Base-by-base conservation (phyloP, 2,113 vertebrate species). In the Sus scrofa region DNA sequence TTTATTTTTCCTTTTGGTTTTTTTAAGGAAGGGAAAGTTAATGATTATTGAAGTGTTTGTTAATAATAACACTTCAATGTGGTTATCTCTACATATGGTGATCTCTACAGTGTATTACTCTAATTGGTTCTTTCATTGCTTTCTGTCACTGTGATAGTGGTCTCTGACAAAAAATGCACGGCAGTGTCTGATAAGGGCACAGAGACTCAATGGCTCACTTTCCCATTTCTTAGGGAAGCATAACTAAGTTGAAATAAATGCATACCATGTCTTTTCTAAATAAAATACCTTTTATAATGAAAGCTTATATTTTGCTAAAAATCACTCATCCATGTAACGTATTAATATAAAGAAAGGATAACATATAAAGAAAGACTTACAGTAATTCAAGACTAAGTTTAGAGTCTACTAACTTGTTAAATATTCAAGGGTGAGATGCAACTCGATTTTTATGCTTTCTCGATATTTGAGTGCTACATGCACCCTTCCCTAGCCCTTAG, bases 221-320 rank as follows among this genome's bases (percentile, higher is more conserved):
- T 7, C 37, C 67, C 30, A 5, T 34, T 73, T n/a, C 27, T 94
- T 16, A 67, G n/a, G 50, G 86, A 39, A 56, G 10, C 56, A 54
- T 74, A 73, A 68, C 52, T 26, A 9, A 67, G 6, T 34, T 75
- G 65, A 96, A 91, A 26, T 67, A 15, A 73, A 63, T 73, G 7
- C 20, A 56, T 67, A 65, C 65, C 16, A 39, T 79, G 12, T 52
- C 12, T 86, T 89, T 92, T 86, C 52, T 74, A 62, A 13, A 30
- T 44, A 71, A 14, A 54, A 56, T 19, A 78, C 1, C 7, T 52
- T 60, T 34, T 90, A 65, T 27, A 71, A 32, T 71, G 19, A 78
- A 94, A 95, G 20, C 54, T 91, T 18, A 44, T 58, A 39, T 93
- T 65, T 94, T 94, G 60, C 27, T 39, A 89, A 92, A 75, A 82